These are phyloP conservation scores for Zaprionus africanus DNA, from an alignment of 1,140 invertebrate genomes.

Conservation along the genomic window DNA sequence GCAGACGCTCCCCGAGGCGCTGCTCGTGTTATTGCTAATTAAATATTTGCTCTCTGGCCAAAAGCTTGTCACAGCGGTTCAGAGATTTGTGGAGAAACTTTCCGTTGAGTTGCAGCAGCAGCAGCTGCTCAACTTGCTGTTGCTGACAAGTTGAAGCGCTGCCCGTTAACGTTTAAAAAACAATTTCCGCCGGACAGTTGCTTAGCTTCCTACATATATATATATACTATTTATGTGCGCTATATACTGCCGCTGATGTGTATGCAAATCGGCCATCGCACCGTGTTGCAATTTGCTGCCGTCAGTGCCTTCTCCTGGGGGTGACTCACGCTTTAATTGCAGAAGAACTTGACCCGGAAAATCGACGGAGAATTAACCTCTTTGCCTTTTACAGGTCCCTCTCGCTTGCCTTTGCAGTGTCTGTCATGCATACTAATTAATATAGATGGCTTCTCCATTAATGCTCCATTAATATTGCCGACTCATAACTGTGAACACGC, in stretches of 20 bases:
- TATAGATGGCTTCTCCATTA: slow-evolving; percentile 31
- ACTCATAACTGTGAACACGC: slow-evolving; percentile 20
- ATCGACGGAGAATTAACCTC: slow-evolving; percentile 15
- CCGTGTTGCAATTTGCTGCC: slow-evolving; percentile 16
- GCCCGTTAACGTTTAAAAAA: slow-evolving; percentile 37
- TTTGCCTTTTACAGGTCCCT: neutral
- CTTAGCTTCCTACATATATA: neutral
- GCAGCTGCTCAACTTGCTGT: slow-evolving; percentile 16
- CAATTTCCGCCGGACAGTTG: slow-evolving; percentile 31
- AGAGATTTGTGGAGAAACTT: slow-evolving; percentile 42
- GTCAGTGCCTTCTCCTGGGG: neutral
- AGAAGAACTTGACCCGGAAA: slow-evolving; percentile 16
- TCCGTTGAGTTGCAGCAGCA: slow-evolving; percentile 23
- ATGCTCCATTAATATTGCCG: slow-evolving; percentile 34
- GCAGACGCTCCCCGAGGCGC: slow-evolving; percentile 30
- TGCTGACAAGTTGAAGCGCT: slow-evolving; percentile 38
- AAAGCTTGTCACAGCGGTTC: slow-evolving; percentile 57
- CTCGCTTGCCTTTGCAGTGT: neutral
- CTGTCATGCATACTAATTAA: slow-evolving; percentile 57
- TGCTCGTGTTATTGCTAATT: slow-evolving; percentile 62
- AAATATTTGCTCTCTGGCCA: slow-evolving; percentile 70
- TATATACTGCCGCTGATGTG: slow-evolving; percentile 7
- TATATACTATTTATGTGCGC: neutral
- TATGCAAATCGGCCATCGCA: slow-evolving; percentile 24
- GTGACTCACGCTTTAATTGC: slow-evolving; percentile 7